Evolutionary conservation across 2,888 invertebrate genomes (phyloP), one percentile per base, ranked within the genome.

Genomic region (Tuta absoluta): DNA sequence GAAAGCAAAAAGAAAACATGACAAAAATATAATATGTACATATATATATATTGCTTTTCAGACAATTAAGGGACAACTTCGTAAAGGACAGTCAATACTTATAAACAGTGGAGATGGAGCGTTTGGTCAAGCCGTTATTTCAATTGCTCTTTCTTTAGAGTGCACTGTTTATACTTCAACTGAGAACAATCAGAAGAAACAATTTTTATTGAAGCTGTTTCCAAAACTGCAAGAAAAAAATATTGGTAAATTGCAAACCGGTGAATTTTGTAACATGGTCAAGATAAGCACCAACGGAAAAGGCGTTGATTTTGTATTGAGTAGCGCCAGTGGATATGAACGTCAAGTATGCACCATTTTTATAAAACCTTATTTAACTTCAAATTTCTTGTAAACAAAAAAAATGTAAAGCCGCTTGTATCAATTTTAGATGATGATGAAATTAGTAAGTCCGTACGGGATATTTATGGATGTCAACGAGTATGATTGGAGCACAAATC

Each of bases 41-140:
- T n/a, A n/a, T n/a, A n/a, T n/a, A n/a, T n/a, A n/a, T 17, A n/a
- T 60, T 21, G 17, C 11, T 17, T 60, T 60, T 45, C 10, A 60
- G 60, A n/a, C 45, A 0, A 24, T 60, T 0, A 60, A 45, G 24
- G 24, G 45, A 23, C 45, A 66, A 1, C 12, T 84, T 11, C 37
- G 8, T 0, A 67, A 66, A 57, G 66, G 68, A 7, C 68, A 69
- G 51, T 67, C 60, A 0, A 71, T 86, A 2, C 72, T 84, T 1
- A 71, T 87, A 0, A 77, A 75, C 2, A 82, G 80, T 0, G 85
- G 82, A 1, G 74, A 76, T 0, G 83, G 81, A 0, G 82, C 81
- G 14, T 56, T 86, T 0, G 85, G 86, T 0, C 85, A 85, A 71
- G 87, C 87, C 1, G 65, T 80, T 0, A 84, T 86, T 67, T 72